Percentiles rank a stretch among this genome's conserved stretches.
phyloP scores from a whole-genome alignment of 2,888 invertebrate species.

The Parnassius glacialis region DNA sequence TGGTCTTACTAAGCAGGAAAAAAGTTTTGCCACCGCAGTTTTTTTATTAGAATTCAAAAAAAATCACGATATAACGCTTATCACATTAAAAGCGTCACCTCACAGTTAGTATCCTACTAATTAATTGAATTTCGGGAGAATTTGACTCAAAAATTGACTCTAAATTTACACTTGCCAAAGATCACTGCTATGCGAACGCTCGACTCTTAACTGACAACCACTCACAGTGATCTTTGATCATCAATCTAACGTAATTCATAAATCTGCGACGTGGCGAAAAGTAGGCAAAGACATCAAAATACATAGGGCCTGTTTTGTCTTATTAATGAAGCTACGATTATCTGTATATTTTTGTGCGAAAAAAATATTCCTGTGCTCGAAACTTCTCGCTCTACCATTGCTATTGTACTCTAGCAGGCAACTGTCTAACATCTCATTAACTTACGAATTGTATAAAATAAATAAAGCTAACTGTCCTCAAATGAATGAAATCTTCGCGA shows the following conservation, averaged over 20 bases:
- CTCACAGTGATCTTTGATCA: neutral
- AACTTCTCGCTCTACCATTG: constrained; percentile 42
- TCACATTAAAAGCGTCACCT: constrained; percentile 50
- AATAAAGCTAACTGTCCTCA: neutral
- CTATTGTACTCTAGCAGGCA: constrained; percentile 74
- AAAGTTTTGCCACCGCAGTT: too few species aligned
- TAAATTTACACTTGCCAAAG: constrained; percentile 63
- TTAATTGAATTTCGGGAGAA: constrained; percentile 81
- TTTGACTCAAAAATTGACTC: constrained; percentile 79
- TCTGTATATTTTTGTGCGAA: constrained; percentile 42
- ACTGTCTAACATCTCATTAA: constrained; percentile 38
- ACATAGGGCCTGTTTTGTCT: neutral
- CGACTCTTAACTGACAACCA: neutral
- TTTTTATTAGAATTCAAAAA: neutral
- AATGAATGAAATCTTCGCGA: neutral
- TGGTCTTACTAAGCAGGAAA: too few species aligned
- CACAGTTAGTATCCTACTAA: constrained; percentile 59
- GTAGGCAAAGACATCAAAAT: constrained; percentile 6
- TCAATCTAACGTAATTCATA: constrained; percentile 19
- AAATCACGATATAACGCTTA: constrained; percentile 45
- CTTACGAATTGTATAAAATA: constrained; percentile 22
- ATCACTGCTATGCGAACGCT: constrained; percentile 5
- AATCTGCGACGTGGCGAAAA: constrained; percentile 17
- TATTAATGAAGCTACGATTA: neutral
- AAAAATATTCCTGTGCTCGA: constrained; percentile 43